Percentiles rank a stretch among this genome's conserved stretches.
Evolutionary conservation across 1,140 invertebrate genomes (phyloP).

Genomic region (Carposina sasakii): DNA sequence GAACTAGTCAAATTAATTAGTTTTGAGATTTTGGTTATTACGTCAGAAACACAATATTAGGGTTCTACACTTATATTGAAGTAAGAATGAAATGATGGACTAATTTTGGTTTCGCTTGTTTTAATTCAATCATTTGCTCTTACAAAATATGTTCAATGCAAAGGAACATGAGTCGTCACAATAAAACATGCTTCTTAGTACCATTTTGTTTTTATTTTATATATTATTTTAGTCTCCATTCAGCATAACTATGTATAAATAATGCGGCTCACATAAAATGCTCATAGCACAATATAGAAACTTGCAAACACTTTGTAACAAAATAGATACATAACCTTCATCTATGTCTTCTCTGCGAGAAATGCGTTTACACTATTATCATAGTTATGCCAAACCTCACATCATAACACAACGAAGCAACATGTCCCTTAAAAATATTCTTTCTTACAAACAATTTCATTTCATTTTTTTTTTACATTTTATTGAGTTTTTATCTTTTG

Average conservation of each 20-base stretch:
- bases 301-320: conserved; percentile 74
- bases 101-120: conserved; percentile 69
- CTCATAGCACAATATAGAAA: conserved; percentile 73
- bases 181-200: conserved; percentile 74
- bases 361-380: conserved; percentile 66
- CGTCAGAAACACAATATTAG: no score
- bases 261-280: conserved; percentile 73
- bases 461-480: conserved; percentile 73
- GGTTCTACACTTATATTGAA: no score
- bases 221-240: conserved; percentile 71
- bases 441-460: conserved; percentile 73
- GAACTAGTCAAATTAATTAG: no score
- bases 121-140: conserved; percentile 74
- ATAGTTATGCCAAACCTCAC: conserved; percentile 73
- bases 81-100: conserved; percentile 37
- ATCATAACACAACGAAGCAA: conserved; percentile 72
- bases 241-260: conserved; percentile 74
- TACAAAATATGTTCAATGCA: conserved; percentile 75
- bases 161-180: conserved; percentile 73
- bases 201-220: conserved; percentile 71
- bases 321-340: conserved; percentile 74
- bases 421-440: conserved; percentile 74
- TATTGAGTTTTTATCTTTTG: conserved; percentile 66
- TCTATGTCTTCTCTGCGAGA: conserved; percentile 66
- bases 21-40: no score